Percentiles rank a stretch among this genome's conserved stretches.
These are phyloP conservation scores for Listronotus bonariensis DNA, from an alignment of 1,140 invertebrate genomes.

Conservation along the genomic window DNA sequence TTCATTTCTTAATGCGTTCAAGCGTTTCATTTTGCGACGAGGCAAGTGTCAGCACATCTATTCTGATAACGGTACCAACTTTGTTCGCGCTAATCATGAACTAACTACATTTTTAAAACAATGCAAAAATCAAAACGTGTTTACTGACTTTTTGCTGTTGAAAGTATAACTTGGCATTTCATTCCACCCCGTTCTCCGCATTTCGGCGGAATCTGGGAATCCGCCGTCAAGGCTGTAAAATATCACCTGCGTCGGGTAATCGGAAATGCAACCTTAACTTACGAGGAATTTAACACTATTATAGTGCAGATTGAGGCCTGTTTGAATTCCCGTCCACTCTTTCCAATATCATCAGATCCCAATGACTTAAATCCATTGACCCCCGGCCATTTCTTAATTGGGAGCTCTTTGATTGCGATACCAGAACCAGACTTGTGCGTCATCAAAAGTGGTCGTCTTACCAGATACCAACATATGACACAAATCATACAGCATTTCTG, in stretches of 20 bases:
- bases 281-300: conserved; percentile 44
- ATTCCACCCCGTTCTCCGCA: conserved; percentile 51
- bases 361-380: background rate
- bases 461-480: no score
- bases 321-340: conserved; percentile 49
- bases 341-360: background rate
- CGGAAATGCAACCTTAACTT: conserved; percentile 26
- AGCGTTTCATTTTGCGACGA: background rate
- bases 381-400: conserved; percentile 6
- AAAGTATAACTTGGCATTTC: conserved; percentile 53
- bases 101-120: background rate
- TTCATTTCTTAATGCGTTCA: background rate
- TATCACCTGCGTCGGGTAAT: conserved; percentile 38
- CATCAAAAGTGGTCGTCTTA: background rate
- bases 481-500: no score
- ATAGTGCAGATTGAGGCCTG: conserved; percentile 50
- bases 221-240: no score
- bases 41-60: background rate
- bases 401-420: background rate
- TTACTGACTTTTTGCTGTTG: background rate
- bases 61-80: conserved; percentile 4
- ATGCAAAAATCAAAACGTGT: background rate
- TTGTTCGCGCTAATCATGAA: background rate
- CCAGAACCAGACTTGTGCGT: background rate
- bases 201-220: conserved; percentile 53